Conservation (phyloP, 2,797 vertebrate species). For the Poecilia gillii region DNA sequence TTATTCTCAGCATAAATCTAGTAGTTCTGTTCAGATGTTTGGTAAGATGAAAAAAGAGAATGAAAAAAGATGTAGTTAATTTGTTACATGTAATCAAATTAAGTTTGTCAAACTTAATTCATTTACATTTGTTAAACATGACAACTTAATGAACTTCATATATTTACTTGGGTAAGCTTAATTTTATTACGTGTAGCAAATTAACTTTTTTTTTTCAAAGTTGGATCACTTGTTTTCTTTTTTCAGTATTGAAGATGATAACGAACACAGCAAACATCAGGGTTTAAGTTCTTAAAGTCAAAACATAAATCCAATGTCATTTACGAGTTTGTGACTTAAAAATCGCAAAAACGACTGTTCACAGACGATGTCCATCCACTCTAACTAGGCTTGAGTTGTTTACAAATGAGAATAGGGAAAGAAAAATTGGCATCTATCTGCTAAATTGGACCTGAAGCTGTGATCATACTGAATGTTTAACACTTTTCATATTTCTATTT, state of each 20-base stretch:
- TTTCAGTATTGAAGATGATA: too few species aligned
- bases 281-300: not conserved
- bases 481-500: not conserved
- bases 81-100: too few species aligned
- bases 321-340: not conserved
- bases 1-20: not conserved
- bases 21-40: not conserved
- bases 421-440: not conserved
- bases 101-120: too few species aligned
- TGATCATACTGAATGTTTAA: not conserved
- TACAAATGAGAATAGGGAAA: not conserved
- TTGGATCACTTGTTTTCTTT: too few species aligned
- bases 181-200: too few species aligned
- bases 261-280: not conserved
- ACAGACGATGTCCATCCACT: not conserved
- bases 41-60: not conserved
- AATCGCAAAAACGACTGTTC: not conserved
- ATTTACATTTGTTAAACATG: too few species aligned
- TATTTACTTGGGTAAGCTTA: too few species aligned
- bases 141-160: too few species aligned
- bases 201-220: too few species aligned
- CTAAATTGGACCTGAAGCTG: not conserved
- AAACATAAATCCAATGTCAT: not conserved
- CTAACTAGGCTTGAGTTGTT: not conserved
- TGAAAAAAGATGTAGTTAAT: too few species aligned